Conservation (phyloP, 92 coral and sea anemone species). For the Epizoanthus fatuus region DNA sequence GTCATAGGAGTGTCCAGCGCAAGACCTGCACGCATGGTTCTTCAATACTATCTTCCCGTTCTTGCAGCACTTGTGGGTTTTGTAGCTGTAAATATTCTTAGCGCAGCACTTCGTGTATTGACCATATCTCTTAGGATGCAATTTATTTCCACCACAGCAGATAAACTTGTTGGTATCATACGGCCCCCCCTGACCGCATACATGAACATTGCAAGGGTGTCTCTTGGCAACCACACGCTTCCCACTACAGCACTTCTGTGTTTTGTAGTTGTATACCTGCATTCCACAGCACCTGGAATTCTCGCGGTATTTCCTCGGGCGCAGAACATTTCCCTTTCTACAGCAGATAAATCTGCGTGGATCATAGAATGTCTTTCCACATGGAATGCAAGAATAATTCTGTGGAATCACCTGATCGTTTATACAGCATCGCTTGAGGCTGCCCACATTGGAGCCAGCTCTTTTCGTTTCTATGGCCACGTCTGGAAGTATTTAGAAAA, state of each 20-base stretch:
- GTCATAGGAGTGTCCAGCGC: slow-evolving; percentile 7
- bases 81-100: background rate
- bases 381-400: slow-evolving; percentile 23
- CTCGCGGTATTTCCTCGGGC: background rate
- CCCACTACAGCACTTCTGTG: slow-evolving; percentile 5
- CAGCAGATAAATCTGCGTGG: slow-evolving; percentile 18
- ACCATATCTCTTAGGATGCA: too few relatives aligned
- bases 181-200: too few relatives aligned
- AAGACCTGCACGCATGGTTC: background rate
- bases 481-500: background rate
- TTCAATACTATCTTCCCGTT: background rate
- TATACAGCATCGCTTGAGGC: slow-evolving; percentile 1
- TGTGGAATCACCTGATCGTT: slow-evolving; percentile 26
- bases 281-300: slow-evolving; percentile 17
- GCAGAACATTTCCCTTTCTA: background rate
- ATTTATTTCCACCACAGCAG: too few relatives aligned
- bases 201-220: too few relatives aligned
- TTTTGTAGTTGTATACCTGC: slow-evolving; percentile 10
- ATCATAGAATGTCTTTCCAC: slow-evolving; percentile 10
- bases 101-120: background rate
- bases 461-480: background rate
- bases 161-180: too few relatives aligned
- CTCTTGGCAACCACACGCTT: background rate
- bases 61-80: background rate
- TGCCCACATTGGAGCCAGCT: background rate